Conservation (phyloP, 2,888 invertebrate genomes). For the Zaprionus bogoriensis region DNA sequence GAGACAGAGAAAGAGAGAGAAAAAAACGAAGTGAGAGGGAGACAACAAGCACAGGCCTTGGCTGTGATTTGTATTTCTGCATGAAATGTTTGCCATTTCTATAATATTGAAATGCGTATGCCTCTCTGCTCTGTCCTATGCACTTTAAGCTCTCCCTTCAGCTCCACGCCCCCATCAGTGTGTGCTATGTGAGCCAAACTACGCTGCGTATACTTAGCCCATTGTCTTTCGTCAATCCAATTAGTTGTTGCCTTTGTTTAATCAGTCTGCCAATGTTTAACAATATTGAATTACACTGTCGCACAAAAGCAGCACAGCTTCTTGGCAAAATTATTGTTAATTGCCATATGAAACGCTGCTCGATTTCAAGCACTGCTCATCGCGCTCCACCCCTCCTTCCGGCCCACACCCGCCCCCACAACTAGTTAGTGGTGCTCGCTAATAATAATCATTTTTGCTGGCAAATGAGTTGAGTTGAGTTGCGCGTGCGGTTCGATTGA, state of each 20-base stretch:
- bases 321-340: slow-evolving; percentile 10
- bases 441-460: background rate
- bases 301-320: slow-evolving; percentile 13
- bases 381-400: background rate
- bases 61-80: slow-evolving; percentile 12
- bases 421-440: background rate
- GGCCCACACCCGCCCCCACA: background rate
- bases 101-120: slow-evolving; percentile 12
- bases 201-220: slow-evolving; percentile 31
- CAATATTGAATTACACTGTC: slow-evolving; percentile 31
- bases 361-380: background rate
- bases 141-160: no score
- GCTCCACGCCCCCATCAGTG: background rate
- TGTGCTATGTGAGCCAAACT: slow-evolving; percentile 9
- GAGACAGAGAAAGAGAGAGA: background rate
- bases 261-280: slow-evolving; percentile 3
- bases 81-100: slow-evolving; percentile 13
- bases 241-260: slow-evolving; percentile 18
- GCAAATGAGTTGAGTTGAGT: no score
- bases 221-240: slow-evolving; percentile 18
- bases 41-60: background rate
- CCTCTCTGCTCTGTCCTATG: background rate
- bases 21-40: background rate
- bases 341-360: background rate
- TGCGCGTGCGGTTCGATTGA: background rate